Base-by-base conservation (phyloP, 2,113 vertebrate species). In the Smithornis capensis region DNA sequence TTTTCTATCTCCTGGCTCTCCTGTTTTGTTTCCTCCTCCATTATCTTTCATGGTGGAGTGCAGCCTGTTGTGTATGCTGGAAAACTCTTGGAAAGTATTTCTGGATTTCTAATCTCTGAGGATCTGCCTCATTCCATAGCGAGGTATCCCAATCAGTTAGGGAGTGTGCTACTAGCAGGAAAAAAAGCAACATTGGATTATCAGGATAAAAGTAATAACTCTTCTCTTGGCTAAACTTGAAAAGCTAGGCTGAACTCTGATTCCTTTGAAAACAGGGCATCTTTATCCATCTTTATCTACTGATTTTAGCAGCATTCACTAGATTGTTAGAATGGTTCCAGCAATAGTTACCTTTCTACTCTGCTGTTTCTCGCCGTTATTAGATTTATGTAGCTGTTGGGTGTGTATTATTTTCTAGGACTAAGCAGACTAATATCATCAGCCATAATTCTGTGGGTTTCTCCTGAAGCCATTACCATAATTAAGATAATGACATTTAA, bases 401-500 rank as follows among this genome's bases (percentile, higher is more conserved):
- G 64, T 84, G 57, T 86, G 87, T 56, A 73, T 31, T 79, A 90
- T 96, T 93, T 96, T 97, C 82, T 77, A 49, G 95, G 88, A 81
- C 71, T 65, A 55, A 91, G 86, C 88, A 95, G 82, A 79, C 70
- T 94, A 93, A 92, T 95, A 89, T 96, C 83, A 96, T 94, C 77
- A 97, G 65, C 59, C 79, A 83, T 94, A 95, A 96, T 95, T 96
- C 92, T 47, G 64, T 96, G 92, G 71, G n/a, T 95, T 97, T 96
- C 96, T 75, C 87, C 83, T 94, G 87, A 95, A 96, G 90, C 85
- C 92, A 94, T 97, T 97, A 96, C 63, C 89, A 76, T 95, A 97
- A 97, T 97, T 97, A 97, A 96, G 92, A 94, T 96, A 97, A 97
- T 92, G 90, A 75, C 91, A 91, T 97, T 97, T 96, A 93, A 96